Conservation (phyloP, 2,888 invertebrate genomes). For the Agriotes lineatus region DNA sequence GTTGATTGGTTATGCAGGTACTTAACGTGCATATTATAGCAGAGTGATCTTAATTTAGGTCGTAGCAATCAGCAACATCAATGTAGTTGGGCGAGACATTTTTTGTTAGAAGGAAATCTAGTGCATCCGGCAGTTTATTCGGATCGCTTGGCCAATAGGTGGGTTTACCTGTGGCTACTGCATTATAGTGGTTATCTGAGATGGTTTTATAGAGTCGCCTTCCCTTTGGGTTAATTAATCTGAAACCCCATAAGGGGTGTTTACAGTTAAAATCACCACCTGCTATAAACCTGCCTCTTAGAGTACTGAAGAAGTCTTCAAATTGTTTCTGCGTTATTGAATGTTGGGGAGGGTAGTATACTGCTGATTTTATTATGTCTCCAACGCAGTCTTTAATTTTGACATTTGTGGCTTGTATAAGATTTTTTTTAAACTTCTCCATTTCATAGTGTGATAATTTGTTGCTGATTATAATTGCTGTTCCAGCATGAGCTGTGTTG, state of each 20-base stretch:
- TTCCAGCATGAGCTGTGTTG: constrained; percentile 37
- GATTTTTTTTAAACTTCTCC: constrained; percentile 29
- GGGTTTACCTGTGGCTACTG: constrained; percentile 10
- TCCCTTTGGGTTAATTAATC: constrained; percentile 33
- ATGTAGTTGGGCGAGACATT: constrained; percentile 8
- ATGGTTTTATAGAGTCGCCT: constrained; percentile 7
- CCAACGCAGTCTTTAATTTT: constrained; percentile 17
- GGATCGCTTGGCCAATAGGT: constrained; percentile 18
- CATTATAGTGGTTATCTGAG: neutral
- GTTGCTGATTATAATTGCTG: constrained; percentile 40
- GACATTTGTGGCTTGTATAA: constrained; percentile 25
- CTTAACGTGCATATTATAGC: constrained; percentile 16
- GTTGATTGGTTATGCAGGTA: neutral
- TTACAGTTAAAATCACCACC: constrained; percentile 21
- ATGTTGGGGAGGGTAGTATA: constrained; percentile 29
- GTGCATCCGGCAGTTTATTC: constrained; percentile 19
- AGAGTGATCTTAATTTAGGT: constrained; percentile 11
- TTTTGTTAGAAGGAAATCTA: constrained; percentile 21
- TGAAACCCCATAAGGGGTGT: constrained; percentile 43
- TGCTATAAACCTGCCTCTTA: constrained; percentile 27
- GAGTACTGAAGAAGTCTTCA: constrained; percentile 12
- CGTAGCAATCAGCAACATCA: neutral
- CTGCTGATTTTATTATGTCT: neutral
- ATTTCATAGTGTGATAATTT: constrained; percentile 35
- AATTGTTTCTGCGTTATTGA: constrained; percentile 9